Evolutionary conservation across 2,888 invertebrate species (phyloP).

Genomic region (Platycheirus rosarum): DNA sequence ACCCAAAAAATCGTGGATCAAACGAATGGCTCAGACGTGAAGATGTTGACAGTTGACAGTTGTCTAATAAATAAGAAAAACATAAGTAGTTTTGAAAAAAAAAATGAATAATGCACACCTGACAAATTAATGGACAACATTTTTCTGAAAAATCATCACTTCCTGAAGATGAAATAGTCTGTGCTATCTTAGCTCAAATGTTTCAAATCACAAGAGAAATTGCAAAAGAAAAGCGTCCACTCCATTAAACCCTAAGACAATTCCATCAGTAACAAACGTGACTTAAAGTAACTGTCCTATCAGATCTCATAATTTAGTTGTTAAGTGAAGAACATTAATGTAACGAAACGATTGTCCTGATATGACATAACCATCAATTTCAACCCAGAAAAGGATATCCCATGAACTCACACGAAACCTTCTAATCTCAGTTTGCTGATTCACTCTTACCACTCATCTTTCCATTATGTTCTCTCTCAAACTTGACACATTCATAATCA

Average conservation of each 20-base stretch:
- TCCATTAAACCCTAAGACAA: slow-evolving; percentile 13
- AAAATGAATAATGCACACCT: no score
- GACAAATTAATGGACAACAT: no score
- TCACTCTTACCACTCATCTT: slow-evolving; percentile 41
- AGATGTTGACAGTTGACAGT: no score
- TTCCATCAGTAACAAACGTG: slow-evolving; percentile 15
- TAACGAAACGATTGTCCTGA: slow-evolving; percentile 16
- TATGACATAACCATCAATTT: slow-evolving; percentile 40
- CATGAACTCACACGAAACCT: background rate
- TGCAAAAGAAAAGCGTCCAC: background rate
- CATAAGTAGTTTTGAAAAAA: no score
- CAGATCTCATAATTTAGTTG: slow-evolving; percentile 24
- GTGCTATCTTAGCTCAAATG: no score
- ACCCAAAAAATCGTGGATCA: no score
- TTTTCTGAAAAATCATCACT: no score
- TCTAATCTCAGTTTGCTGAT: slow-evolving; percentile 32
- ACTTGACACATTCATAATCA: slow-evolving; percentile 64
- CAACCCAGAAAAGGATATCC: slow-evolving; percentile 22
- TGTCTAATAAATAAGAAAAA: no score
- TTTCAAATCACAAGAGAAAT: no score
- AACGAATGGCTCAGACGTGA: no score
- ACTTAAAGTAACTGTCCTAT: background rate
- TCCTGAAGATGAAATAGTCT: no score
- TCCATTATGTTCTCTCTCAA: slow-evolving; percentile 56
- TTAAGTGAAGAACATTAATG: slow-evolving; percentile 32